Percentiles rank a stretch among this genome's conserved stretches.
Conservation (phyloP, 1,140 invertebrate species). For the Pomacea maculata region DNA sequence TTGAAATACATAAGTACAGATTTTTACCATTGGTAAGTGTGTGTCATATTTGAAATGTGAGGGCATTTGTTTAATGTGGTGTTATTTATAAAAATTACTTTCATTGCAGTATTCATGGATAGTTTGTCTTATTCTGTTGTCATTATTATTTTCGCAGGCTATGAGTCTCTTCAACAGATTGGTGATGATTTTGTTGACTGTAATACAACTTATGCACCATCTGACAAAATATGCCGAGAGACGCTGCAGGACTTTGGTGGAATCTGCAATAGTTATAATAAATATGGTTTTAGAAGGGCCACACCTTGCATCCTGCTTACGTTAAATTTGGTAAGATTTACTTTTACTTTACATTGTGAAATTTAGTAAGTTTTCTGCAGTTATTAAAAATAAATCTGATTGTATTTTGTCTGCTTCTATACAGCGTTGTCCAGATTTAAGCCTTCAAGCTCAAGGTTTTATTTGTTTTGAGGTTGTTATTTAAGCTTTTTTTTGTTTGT, state of each 20-base stretch:
- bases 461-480: too few species aligned
- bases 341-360: not conserved
- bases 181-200: conserved; percentile 21
- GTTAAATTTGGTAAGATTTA: conserved; percentile 27
- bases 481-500: too few species aligned
- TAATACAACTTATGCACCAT: conserved; percentile 21
- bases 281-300: conserved; percentile 29
- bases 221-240: conserved; percentile 29
- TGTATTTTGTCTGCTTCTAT: not conserved
- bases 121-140: not conserved
- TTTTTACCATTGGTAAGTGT: not conserved
- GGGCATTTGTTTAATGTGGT: not conserved
- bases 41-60: not conserved
- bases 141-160: conserved; percentile 21
- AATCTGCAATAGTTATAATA: conserved; percentile 16
- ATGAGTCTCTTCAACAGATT: conserved; percentile 23
- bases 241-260: conserved; percentile 12
- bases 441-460: too few species aligned
- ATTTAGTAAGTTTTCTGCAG: not conserved
- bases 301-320: conserved; percentile 30
- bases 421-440: not conserved
- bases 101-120: not conserved
- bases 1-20: not conserved
- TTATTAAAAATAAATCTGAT: not conserved
- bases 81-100: not conserved